Base-by-base conservation (phyloP, 2,113 vertebrate genomes). In the Raja brachyura region DNA sequence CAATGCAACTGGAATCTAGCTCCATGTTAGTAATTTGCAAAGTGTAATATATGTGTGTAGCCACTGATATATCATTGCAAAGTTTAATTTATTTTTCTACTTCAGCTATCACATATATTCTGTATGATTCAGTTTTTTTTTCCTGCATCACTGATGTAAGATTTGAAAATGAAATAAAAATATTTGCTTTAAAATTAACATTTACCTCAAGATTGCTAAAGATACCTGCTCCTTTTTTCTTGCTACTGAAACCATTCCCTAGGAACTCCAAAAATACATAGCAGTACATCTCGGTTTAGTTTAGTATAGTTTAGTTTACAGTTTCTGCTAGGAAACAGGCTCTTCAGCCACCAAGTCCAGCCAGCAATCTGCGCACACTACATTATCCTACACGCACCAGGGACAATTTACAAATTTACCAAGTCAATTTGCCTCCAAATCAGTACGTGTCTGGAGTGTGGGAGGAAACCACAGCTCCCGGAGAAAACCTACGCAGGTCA, bases 61-160 rank as follows among this genome's bases (percentile, higher is more conserved):
- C 28, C 56, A 86, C 28, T 63, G 59, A 86, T 63, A 14, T 83
- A 83, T 56, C 79, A 83, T 63, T 63, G 56, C 83, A 86, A 61
- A 31, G 59, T 86, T 63, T 86, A 86, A 86, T 61, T 61, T 86
- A 86, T 61, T 86, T 77, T 86, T 63, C 83, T 63, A 86, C 28
- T 86, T 63, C 59, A 63, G 83, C 61, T 86, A 63, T 31, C 59
- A 31, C 59, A 86, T 20, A 5, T 13, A 86, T 86, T 63, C 56
- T 86, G 28, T 25, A 83, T 59, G 31, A 31, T 86, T 86, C 28
- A 48, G 39, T 48, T 48, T 48, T 48, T 48, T 18, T 63, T 63
- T 63, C 13, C 28, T 63, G 83, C 83, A 61, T 5, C 56, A 31
- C 20, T n/a, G 28, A 4, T 61, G 59, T 86, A 61, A n/a, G 61